Percentiles rank a stretch among this genome's conserved stretches.
Conservation (phyloP, 1,140 invertebrate genomes). For the Euwallacea fornicatus region DNA sequence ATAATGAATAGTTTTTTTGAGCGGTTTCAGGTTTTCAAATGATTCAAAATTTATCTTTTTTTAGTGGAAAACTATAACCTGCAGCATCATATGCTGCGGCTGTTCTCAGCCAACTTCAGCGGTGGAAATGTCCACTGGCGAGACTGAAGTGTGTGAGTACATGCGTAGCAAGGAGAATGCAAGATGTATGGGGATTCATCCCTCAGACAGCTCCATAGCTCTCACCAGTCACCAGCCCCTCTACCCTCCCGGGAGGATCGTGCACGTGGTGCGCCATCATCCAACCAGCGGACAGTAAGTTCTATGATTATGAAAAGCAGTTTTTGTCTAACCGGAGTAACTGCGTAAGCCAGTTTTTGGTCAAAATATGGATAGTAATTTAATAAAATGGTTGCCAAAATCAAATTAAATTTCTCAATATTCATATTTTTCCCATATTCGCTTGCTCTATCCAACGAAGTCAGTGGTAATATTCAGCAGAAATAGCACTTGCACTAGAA, state of each 20-base stretch:
- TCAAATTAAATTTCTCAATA: too few relatives aligned
- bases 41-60: slow-evolving; percentile 39
- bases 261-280: slow-evolving; percentile 89
- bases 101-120: slow-evolving; percentile 70
- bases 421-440: too few relatives aligned
- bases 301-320: background rate
- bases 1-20: too few relatives aligned
- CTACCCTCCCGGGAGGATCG: slow-evolving; percentile 85
- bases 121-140: slow-evolving; percentile 64
- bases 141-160: slow-evolving; percentile 66
- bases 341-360: too few relatives aligned
- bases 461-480: too few relatives aligned
- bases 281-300: slow-evolving; percentile 80
- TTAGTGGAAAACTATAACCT: slow-evolving; percentile 88
- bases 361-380: too few relatives aligned
- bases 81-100: slow-evolving; percentile 79
- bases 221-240: slow-evolving; percentile 79
- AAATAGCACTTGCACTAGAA: too few relatives aligned
- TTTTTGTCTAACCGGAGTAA: too few relatives aligned
- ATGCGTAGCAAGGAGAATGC: slow-evolving; percentile 61
- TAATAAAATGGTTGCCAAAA: too few relatives aligned
- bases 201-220: slow-evolving; percentile 72
- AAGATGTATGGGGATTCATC: slow-evolving; percentile 65
- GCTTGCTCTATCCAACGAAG: too few relatives aligned
- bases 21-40: background rate